Evolutionary conservation across 1,140 invertebrate genomes (phyloP).

Genomic region (Pantala flavescens): DNA sequence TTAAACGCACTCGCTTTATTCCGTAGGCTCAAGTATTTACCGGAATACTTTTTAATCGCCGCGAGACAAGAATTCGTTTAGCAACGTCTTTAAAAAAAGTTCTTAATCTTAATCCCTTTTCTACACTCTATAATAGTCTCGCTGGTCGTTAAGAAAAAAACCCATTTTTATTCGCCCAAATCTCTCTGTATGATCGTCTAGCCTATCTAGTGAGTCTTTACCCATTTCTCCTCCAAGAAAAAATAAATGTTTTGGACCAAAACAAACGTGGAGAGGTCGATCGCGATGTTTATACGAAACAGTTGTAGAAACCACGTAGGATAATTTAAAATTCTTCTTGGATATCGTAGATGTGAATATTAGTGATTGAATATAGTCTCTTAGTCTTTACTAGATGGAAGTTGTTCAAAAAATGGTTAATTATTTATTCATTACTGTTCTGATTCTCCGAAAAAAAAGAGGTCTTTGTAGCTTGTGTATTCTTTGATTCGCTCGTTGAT

Average conservation of each 20-base stretch:
- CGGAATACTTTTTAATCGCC: no score
- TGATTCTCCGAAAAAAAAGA: background rate
- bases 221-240: no score
- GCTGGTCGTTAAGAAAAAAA: no score
- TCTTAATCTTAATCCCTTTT: no score
- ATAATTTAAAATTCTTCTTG: background rate
- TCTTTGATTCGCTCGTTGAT: background rate
- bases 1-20: background rate
- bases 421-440: background rate
- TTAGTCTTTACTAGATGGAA: background rate
- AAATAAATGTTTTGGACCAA: background rate
- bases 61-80: no score
- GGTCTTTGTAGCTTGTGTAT: background rate
- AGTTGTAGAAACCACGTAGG: constrained; percentile 1
- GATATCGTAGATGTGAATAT: background rate
- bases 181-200: background rate
- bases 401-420: background rate
- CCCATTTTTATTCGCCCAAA: background rate
- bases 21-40: background rate
- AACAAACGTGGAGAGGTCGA: constrained; percentile 1
- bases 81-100: no score
- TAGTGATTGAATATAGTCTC: background rate
- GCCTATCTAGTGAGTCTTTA: background rate
- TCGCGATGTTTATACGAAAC: background rate
- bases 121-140: no score